These are phyloP conservation scores for Aphaenogaster ashmeadi DNA, from an alignment of 1,140 invertebrate species.

Conservation along the genomic window DNA sequence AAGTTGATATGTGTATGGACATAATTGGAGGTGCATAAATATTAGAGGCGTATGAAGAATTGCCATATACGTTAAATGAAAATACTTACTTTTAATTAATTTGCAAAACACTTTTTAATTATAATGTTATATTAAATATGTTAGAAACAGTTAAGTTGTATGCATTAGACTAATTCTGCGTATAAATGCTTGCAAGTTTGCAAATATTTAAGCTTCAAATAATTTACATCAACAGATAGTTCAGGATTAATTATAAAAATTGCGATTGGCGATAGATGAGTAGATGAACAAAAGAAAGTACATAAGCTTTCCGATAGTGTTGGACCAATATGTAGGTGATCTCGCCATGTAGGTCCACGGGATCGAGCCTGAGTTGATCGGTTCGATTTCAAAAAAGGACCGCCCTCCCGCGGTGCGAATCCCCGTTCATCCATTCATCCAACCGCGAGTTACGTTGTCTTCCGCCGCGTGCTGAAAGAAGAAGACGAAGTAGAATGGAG, in stretches of 20 bases:
- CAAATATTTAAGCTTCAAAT: neutral
- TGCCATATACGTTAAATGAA: neutral
- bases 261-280: neutral
- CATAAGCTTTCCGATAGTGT: neutral
- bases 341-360: slow-evolving; percentile 13
- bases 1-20: slow-evolving; percentile 8
- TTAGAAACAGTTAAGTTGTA: neutral
- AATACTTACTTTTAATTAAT: neutral
- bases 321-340: slow-evolving; percentile 15
- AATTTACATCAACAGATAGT: neutral
- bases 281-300: neutral
- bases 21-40: slow-evolving; percentile 13
- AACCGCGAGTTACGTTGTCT: slow-evolving; percentile 75
- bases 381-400: slow-evolving; percentile 78
- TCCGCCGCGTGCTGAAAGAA: slow-evolving; percentile 70
- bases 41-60: neutral
- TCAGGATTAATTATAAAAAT: slow-evolving; percentile 26
- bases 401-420: slow-evolving; percentile 70
- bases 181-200: neutral
- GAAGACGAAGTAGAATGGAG: slow-evolving; percentile 64
- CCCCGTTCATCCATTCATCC: slow-evolving; percentile 75
- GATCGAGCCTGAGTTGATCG: slow-evolving; percentile 49
- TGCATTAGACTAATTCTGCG: neutral
- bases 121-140: neutral
- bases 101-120: neutral